These are phyloP conservation scores for Nibea albiflora DNA, from an alignment of 2,113 vertebrate species.

Conservation along the genomic window DNA sequence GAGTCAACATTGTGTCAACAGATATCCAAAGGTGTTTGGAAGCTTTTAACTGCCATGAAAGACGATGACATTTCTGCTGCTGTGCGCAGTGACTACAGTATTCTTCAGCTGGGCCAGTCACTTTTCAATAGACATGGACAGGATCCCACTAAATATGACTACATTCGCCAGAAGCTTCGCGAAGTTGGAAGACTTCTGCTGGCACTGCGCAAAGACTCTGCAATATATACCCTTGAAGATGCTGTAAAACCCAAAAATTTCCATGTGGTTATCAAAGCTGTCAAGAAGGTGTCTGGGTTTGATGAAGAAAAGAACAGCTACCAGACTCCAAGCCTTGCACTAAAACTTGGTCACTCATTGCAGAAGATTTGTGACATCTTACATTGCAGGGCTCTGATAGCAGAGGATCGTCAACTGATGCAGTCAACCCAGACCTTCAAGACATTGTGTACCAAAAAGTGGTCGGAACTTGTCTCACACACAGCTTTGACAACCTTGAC, in stretches of 20 bases:
- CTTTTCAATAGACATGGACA: conserved; percentile 17
- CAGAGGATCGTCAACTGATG: conserved; percentile 20
- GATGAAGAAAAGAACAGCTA: conserved; percentile 30
- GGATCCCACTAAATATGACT: conserved; percentile 26
- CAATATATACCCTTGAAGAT: conserved; percentile 20
- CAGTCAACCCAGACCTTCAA: conserved; percentile 44
- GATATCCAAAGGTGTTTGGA: conserved; percentile 10
- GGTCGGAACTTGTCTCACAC: conserved; percentile 46
- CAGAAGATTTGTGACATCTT: conserved; percentile 53
- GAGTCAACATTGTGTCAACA: neutral
- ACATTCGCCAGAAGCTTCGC: neutral
- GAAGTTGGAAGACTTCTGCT: conserved; percentile 29
- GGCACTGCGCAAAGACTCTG: neutral
- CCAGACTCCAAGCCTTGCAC: conserved; percentile 19
- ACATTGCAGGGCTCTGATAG: conserved; percentile 48
- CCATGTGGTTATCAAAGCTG: conserved; percentile 8
- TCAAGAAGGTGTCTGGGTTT: conserved; percentile 29
- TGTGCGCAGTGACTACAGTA: neutral
- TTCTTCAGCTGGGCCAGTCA: conserved; percentile 4
- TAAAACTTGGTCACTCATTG: conserved; percentile 19
- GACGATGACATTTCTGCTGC: neutral
- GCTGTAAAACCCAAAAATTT: conserved; percentile 26
- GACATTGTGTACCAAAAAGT: conserved; percentile 27
- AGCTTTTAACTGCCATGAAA: conserved; percentile 9
- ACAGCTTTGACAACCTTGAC: neutral